Base-by-base conservation (phyloP, 2,888 invertebrate genomes). In the Eupithecia pulchellata region DNA sequence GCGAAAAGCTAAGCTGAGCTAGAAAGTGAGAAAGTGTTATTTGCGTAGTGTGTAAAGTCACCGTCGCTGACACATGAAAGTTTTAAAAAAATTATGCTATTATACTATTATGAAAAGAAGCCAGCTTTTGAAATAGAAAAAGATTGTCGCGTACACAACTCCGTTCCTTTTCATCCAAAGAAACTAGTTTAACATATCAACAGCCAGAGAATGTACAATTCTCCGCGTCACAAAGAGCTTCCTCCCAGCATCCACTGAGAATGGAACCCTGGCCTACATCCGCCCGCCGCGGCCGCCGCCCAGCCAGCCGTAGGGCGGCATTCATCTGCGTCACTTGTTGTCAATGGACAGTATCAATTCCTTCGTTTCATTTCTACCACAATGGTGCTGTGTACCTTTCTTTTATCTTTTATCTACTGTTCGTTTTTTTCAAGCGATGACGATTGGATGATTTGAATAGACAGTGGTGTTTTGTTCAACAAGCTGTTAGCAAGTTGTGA, bases 311-410 rank as follows among this genome's bases (percentile, higher is more conserved):
- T 66, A 60, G 52, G 61, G 66, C 36, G 62, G 14, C 69, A 69
- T 69, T 69, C 69, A 66, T 69, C 69, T 64, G 69, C 29, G 52
- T 58, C 68, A 69, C 69, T 72, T 69, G 70, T 63, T 70, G 68
- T 69, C 60, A 68, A 72, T 72, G 66, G 55, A 69, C 66, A 81
- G 79, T 76, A 81, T 82, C 84, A 79, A 81, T 83, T 78, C 79
- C 76, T 73, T 75, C 79, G 75, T 76, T 84, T 81, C 79, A 81
- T 83, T 82, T 82, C 76, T 75, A 75, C 78, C 67, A 76, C 79
- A 77, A 76, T 75, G 68, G 64, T 64, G 72, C 61, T 52, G 20
- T 34, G 29, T 52, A 52, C 20, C 11, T 52, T 34, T 39, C 52
- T 25, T 11, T n/a, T n/a, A n/a, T n/a, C n/a, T 47, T 25, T 25